These are phyloP conservation scores for Crossocerus cetratus DNA, from an alignment of 2,888 invertebrate species.

Conservation along the genomic window DNA sequence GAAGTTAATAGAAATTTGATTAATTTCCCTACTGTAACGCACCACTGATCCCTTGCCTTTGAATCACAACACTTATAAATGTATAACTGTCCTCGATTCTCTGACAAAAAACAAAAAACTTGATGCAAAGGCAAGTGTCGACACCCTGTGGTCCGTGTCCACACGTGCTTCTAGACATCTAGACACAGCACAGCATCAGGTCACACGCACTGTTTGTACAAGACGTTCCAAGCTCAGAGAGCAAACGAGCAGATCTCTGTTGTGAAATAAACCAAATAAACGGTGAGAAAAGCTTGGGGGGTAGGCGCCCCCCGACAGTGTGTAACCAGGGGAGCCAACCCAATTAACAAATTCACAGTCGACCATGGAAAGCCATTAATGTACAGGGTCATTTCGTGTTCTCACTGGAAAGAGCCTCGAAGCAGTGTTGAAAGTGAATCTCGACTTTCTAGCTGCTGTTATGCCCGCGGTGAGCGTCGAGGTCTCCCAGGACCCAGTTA, in stretches of 20 bases:
- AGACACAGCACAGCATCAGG: too few species aligned
- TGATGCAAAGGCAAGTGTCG: too few species aligned
- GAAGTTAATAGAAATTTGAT: too few species aligned
- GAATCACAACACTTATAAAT: too few species aligned
- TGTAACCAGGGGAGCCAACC: neutral
- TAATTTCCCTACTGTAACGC: too few species aligned
- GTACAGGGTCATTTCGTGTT: slow-evolving; percentile 19
- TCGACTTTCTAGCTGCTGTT: slow-evolving; percentile 59
- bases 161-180: too few species aligned
- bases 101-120: too few species aligned
- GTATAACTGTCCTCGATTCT: too few species aligned
- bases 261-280: neutral
- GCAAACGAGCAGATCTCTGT: neutral
- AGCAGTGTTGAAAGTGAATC: neutral
- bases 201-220: too few species aligned
- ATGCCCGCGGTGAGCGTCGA: slow-evolving; percentile 70
- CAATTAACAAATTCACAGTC: neutral
- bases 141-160: too few species aligned
- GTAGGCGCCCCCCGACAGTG: neutral
- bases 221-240: too few species aligned
- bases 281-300: neutral
- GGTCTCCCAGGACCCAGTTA: slow-evolving; percentile 76
- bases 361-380: neutral
- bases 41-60: too few species aligned
- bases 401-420: neutral